Base-by-base conservation (phyloP, 2,888 invertebrate genomes). In the Tenthredo distinguenda region DNA sequence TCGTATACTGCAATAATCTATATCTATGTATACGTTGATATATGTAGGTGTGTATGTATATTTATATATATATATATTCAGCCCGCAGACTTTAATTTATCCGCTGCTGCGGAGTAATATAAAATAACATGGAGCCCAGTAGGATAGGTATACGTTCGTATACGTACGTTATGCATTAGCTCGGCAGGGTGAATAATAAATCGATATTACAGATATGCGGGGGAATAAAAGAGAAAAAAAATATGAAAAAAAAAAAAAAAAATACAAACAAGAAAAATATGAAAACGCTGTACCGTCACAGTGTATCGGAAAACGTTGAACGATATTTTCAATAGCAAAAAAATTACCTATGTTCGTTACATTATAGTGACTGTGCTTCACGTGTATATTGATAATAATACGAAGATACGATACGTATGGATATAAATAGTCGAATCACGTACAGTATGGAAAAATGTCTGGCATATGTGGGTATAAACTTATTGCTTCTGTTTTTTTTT, bases 111-210 rank as follows among this genome's bases (percentile, higher is more conserved):
- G 55, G 55, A 55, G n/a, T 55, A 55, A 55, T n/a, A n/a, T 55
- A 55, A 55, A 55, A 55, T 55, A 55, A 55, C 55, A n/a, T 55
- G n/a, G 55, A 55, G 55, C 55, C 7, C 50, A 18, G n/a, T 55
- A 18, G n/a, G 55, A n/a, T 55, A n/a, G 6, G 6, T 50, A 18
- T 50, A n/a, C n/a, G 6, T 50, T 1, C n/a, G n/a, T 55, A n/a
- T n/a, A 55, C n/a, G n/a, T 55, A 55, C n/a, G 55, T 55, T 55
- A 55, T n/a, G n/a, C 55, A 55, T 55, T 55, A 55, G 55, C 55
- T 55, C 7, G 18, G 55, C 50, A 50, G 50, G 55, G 55, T 55
- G 55, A 55, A 55, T 55, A 55, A 55, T 55, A 55, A 55, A 55
- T 55, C 55, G 55, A 55, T 55, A n/a, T 55, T n/a, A 55, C 55